These are phyloP conservation scores for Cyprinodon tularosa DNA, from an alignment of 2,113 vertebrate genomes.

Conservation along the genomic window DNA sequence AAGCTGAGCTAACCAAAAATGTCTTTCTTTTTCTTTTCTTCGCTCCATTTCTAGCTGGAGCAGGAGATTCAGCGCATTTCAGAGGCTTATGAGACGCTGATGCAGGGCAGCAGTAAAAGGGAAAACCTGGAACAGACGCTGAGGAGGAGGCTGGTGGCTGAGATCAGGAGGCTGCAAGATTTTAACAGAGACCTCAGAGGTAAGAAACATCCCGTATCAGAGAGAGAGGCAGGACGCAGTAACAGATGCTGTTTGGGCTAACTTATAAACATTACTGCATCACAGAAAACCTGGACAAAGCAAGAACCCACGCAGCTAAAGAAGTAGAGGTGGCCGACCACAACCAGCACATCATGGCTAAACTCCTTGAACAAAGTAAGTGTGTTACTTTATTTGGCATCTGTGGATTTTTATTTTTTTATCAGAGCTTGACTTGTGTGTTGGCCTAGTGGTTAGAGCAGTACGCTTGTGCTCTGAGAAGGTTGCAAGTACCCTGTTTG, in stretches of 20 bases:
- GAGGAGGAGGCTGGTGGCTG: slow-evolving; percentile 90
- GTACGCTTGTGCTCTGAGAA: no score
- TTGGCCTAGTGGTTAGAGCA: no score
- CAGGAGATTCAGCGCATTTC: slow-evolving; percentile 95
- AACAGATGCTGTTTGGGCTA: neutral
- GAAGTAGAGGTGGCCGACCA: slow-evolving; percentile 88
- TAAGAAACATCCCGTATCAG: slow-evolving; percentile 38
- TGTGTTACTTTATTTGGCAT: neutral
- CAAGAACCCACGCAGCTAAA: slow-evolving; percentile 88
- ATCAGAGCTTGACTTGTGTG: no score
- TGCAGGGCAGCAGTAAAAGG: slow-evolving; percentile 91
- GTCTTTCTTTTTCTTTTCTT: slow-evolving; percentile 19
- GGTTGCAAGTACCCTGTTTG: no score
- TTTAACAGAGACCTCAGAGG: slow-evolving; percentile 98
- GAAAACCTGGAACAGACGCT: slow-evolving; percentile 95
- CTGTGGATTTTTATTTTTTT: neutral
- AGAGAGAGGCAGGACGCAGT: neutral
- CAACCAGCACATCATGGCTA: slow-evolving; percentile 92
- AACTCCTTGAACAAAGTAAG: slow-evolving; percentile 96
- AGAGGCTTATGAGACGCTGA: slow-evolving; percentile 93
- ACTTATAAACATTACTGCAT: slow-evolving; percentile 25
- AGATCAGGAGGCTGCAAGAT: slow-evolving; percentile 94
- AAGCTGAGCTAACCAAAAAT: slow-evolving; percentile 65
- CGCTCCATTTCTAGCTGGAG: slow-evolving; percentile 86
- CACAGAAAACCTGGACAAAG: slow-evolving; percentile 93